Conservation (phyloP, 2,113 vertebrate genomes). For the Catharus minimus region DNA sequence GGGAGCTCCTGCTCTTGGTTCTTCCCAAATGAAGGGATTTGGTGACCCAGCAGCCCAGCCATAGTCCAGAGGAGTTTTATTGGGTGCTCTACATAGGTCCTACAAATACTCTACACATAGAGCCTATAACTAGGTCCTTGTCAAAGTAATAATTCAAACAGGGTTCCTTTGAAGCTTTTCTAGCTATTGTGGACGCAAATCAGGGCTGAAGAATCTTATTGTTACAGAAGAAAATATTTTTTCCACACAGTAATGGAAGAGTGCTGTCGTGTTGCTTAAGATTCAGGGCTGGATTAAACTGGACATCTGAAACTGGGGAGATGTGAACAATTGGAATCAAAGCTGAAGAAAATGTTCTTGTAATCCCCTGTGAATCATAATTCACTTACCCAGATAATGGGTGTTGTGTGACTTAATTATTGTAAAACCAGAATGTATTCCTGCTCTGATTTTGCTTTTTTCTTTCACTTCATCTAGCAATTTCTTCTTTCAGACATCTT, state of each 20-base stretch:
- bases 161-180: background rate
- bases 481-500: background rate
- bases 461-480: background rate
- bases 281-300: slow-evolving; percentile 4
- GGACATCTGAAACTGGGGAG: background rate
- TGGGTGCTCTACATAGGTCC: background rate
- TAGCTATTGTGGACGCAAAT: background rate
- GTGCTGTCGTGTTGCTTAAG: background rate
- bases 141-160: background rate
- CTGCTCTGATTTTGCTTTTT: background rate
- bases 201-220: background rate
- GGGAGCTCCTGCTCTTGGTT: background rate
- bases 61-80: background rate
- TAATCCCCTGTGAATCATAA: background rate
- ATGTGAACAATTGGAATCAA: background rate
- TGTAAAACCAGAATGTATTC: background rate
- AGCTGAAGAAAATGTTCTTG: background rate
- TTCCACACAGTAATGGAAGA: background rate
- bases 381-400: background rate
- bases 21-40: background rate
- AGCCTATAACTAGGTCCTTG: background rate
- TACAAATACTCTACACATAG: background rate
- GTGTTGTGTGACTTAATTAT: background rate
- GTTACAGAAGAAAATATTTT: background rate
- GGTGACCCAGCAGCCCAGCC: background rate